A percentile compares a stretch with the other conserved stretches of the same genome.
These are phyloP conservation scores for Ctenodactylus gundi DNA, from an alignment of 2,113 vertebrate genomes.

Conservation along the genomic window DNA sequence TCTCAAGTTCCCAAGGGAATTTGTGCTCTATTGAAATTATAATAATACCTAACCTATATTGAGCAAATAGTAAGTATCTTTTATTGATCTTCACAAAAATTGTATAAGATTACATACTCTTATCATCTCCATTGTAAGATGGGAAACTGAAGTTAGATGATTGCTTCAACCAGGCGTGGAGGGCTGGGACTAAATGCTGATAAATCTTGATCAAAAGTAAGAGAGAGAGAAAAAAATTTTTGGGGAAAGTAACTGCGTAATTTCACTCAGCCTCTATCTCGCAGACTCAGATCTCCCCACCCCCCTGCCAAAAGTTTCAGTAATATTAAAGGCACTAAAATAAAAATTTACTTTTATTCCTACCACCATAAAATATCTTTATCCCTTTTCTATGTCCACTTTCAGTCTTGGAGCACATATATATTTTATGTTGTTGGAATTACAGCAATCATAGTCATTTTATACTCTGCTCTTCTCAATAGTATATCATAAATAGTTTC, in stretches of 20 bases:
- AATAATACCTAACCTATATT: not conserved
- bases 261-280: constrained; percentile 31
- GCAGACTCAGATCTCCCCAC: not conserved
- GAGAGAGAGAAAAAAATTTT: not conserved
- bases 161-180: not conserved
- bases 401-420: not conserved
- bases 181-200: not conserved
- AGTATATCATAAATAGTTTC: constrained; percentile 44
- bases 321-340: constrained; percentile 43
- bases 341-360: constrained; percentile 20
- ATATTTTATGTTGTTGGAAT: constrained; percentile 44
- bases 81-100: not conserved
- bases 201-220: not conserved
- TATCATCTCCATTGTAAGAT: not conserved
- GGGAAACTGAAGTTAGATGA: not conserved
- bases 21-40: constrained; percentile 9
- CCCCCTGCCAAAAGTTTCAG: not conserved
- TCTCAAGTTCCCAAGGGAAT: not conserved
- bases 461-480: constrained; percentile 46
- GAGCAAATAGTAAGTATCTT: not conserved
- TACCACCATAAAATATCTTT: not conserved
- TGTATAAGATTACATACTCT: not conserved
- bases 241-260: not conserved
- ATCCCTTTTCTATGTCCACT: constrained; percentile 24
- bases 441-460: constrained; percentile 21